Evolutionary conservation across 2,113 vertebrate genomes (phyloP), one percentile per base, ranked within the genome.

Genomic region (Aramus guarauna): DNA sequence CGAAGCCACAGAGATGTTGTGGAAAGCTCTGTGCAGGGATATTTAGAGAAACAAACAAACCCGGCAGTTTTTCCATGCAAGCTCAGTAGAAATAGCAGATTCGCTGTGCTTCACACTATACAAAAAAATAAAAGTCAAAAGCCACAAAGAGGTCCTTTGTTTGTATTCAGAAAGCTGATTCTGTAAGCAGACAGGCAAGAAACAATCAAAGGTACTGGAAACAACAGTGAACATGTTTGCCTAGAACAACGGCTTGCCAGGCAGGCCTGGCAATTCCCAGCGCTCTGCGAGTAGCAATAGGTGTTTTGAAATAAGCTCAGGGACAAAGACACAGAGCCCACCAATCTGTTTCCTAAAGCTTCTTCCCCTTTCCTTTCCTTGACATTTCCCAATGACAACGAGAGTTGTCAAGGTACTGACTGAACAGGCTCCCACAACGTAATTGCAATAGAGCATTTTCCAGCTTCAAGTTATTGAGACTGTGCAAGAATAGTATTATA

Each of bases 281-380:
- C 36, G 68, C 53, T 9, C 26, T 5, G 37, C 26, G 6, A 8
- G 41, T 3, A 43, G 39, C 4, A 29, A 29, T 0, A 45, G 37
- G 18, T 0, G 1, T 20, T 8, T n/a, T 8, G 47, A 62, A 58
- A 71, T 15, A 0, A 43, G 19, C 15, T 53, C 55, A 17, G 52
- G 50, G 60, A 52, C 56, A 43, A 50, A 20, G 67, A 30, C 4
- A 50, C 21, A 30, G 48, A 85, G 59, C 22, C 5, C 2, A 3
- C 3, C 2, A 9, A 41, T 5, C 45, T 26, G 34, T 14, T n/a
- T 45, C 72, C 30, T 14, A 47, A 90, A 67, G 62, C 55, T 58
- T 11, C 90, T 67, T 29, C 75, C 36, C 29, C 1, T 15, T 68
- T 41, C 53, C 72, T 19, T 30, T 21, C 52, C 69, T 34, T 43